phyloP scores from a whole-genome alignment of 2,888 invertebrate species.

The Philonicus albiceps region DNA sequence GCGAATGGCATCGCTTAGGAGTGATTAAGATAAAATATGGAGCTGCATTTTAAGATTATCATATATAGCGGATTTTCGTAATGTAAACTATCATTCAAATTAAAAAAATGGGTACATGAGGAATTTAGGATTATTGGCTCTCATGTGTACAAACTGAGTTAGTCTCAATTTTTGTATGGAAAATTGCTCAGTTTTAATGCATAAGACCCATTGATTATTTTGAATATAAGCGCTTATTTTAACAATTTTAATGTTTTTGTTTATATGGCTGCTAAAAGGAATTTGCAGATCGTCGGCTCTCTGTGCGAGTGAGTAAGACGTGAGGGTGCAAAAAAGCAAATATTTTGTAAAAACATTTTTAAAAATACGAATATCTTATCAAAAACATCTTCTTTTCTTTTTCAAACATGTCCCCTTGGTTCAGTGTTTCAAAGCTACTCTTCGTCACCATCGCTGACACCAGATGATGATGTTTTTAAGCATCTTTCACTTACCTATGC shows the following conservation, averaged over 20 bases:
- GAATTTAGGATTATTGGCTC: not conserved
- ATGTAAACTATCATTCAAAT: too few species aligned
- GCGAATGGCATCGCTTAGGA: too few species aligned
- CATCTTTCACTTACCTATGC: conserved; percentile 86
- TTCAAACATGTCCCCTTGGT: conserved; percentile 69
- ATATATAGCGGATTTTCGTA: too few species aligned
- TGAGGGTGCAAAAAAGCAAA: not conserved
- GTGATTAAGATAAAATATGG: too few species aligned
- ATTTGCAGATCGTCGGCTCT: conserved; percentile 78
- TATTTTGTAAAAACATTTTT: not conserved
- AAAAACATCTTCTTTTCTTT: conserved; percentile 40
- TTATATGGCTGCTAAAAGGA: conserved; percentile 65
- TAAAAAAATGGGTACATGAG: too few species aligned
- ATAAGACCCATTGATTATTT: too few species aligned
- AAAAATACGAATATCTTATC: not conserved
- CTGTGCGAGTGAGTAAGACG: conserved; percentile 71
- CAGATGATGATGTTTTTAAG: conserved; percentile 92
- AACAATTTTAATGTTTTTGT: conserved; percentile 19
- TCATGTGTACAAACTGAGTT: not conserved
- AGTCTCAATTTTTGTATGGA: not conserved
- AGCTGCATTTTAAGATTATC: too few species aligned
- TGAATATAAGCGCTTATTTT: not conserved
- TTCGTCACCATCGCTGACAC: conserved; percentile 82
- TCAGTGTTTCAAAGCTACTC: conserved; percentile 88
- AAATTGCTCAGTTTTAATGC: too few species aligned